phyloP scores from a whole-genome alignment of 1,140 invertebrate genomes.

The Papilio dardanus region DNA sequence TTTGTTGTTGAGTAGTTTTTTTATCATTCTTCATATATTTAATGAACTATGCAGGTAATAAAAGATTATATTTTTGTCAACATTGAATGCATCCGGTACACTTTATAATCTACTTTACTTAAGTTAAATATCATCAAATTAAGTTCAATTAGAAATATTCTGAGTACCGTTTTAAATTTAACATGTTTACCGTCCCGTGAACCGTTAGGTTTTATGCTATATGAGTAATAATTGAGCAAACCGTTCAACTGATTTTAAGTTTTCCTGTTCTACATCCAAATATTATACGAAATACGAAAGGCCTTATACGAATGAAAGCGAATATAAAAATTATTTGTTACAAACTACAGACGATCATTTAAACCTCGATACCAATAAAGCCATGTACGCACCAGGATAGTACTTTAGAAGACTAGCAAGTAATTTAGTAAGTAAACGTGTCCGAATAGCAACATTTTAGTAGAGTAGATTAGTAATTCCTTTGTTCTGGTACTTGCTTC shows the following conservation, averaged over 20 bases:
- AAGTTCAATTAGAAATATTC: not conserved
- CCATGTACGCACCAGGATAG: no score
- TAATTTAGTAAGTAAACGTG: no score
- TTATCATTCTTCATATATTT: not conserved
- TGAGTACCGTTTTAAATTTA: not conserved
- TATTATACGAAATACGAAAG: no score
- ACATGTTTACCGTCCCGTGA: not conserved
- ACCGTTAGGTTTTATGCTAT: conserved; percentile 1
- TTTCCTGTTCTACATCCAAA: not conserved
- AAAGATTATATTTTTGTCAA: not conserved
- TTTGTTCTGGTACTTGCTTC: no score
- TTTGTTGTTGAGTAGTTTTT: not conserved
- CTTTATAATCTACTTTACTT: no score
- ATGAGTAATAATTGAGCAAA: not conserved
- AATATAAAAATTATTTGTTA: no score
- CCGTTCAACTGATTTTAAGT: not conserved
- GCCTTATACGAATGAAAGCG: no score
- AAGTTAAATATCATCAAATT: not conserved
- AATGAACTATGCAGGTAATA: not conserved
- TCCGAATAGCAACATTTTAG: no score
- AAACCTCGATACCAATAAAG: no score
- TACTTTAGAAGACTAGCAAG: no score
- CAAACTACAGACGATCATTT: no score
- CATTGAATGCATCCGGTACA: not conserved
- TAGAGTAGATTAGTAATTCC: no score